Percentiles rank a stretch among this genome's conserved stretches.
Conservation (phyloP, 2,797 vertebrate species). For the Perodicticus potto region DNA sequence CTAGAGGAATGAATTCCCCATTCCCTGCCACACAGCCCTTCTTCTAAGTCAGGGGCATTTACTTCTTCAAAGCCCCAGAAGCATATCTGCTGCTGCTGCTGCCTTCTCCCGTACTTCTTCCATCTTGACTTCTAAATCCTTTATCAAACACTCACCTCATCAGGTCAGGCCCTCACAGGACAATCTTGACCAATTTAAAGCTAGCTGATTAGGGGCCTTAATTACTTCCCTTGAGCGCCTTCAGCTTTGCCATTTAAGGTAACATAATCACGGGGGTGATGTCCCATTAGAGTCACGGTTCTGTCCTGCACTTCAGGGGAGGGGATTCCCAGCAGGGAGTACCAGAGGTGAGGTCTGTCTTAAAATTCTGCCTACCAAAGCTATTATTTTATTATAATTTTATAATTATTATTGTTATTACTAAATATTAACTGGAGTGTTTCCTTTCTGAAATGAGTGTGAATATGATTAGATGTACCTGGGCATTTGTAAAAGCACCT, state of each 20-base stretch:
- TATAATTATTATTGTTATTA: neutral
- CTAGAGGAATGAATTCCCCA: neutral
- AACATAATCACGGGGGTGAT: neutral
- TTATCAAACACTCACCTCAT: constrained; percentile 7
- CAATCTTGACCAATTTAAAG: constrained; percentile 50
- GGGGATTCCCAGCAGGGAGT: neutral
- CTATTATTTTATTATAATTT: neutral
- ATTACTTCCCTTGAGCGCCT: neutral
- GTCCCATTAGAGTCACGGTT: neutral
- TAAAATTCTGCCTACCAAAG: neutral
- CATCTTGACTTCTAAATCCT: constrained; percentile 18
- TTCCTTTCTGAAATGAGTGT: constrained; percentile 17
- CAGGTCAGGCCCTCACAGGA: neutral
- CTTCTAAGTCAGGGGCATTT: neutral
- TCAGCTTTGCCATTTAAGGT: neutral
- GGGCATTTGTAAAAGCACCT: neutral
- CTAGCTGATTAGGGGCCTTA: constrained; percentile 22
- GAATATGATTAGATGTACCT: neutral
- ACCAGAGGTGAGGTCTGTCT: neutral
- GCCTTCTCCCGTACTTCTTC: neutral
- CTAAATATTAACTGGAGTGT: neutral
- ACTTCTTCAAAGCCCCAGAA: neutral
- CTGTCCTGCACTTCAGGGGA: neutral
- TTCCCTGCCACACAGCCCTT: neutral
- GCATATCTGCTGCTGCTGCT: neutral